These are phyloP conservation scores for Argyrosomus japonicus DNA, from an alignment of 2,113 vertebrate species.

Conservation along the genomic window DNA sequence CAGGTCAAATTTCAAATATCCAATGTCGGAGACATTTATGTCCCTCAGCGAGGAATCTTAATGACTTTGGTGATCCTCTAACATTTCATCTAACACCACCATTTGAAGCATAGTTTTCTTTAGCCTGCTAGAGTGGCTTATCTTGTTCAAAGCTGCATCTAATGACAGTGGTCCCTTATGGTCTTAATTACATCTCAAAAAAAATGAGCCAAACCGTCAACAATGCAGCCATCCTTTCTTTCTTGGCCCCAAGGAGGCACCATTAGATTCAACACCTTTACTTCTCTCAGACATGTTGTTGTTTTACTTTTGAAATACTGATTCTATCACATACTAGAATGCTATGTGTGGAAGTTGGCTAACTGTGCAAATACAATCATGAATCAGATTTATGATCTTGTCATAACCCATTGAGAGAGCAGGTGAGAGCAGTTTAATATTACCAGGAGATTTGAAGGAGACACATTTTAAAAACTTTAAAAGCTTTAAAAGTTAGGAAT, in stretches of 20 bases:
- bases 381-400: constrained; percentile 45
- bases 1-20: background rate
- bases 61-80: background rate
- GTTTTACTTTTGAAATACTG: constrained; percentile 45
- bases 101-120: background rate
- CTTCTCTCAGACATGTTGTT: constrained; percentile 19
- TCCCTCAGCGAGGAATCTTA: background rate
- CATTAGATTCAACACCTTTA: background rate
- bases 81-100: background rate
- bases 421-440: constrained; percentile 25
- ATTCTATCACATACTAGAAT: background rate
- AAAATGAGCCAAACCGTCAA: background rate
- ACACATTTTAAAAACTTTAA: background rate
- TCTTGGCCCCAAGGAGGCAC: background rate
- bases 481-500: constrained; percentile 5
- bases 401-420: constrained; percentile 14
- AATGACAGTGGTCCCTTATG: background rate
- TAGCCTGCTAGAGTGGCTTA: background rate
- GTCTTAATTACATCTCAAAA: background rate
- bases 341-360: constrained; percentile 5
- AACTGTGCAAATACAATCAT: constrained; percentile 28
- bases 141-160: background rate
- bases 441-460: background rate
- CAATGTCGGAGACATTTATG: background rate
- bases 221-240: background rate